phyloP scores from a whole-genome alignment of 2,888 invertebrate genomes.

The Yponomeuta sedellus region DNA sequence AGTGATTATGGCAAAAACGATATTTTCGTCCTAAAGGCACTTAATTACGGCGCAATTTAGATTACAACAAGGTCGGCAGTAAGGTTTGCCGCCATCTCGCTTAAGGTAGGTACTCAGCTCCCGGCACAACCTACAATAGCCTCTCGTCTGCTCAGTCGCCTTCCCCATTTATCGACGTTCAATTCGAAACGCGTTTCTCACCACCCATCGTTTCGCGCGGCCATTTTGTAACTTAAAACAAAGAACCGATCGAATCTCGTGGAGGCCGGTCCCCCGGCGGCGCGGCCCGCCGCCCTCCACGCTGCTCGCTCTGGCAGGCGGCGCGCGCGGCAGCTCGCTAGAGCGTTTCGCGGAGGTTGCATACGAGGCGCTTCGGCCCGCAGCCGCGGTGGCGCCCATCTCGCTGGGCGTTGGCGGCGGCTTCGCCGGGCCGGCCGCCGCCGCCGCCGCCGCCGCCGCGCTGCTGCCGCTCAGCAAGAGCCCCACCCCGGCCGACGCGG shows the following conservation, averaged over 20 bases:
- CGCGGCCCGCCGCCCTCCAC: neutral
- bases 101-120: too few relatives aligned
- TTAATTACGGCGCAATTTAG: too few relatives aligned
- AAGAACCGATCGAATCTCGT: neutral
- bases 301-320: constrained; percentile 70
- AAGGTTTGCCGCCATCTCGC: too few relatives aligned
- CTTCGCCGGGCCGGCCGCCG: constrained; percentile 81
- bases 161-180: too few relatives aligned
- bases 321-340: constrained; percentile 77
- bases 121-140: too few relatives aligned
- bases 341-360: constrained; percentile 87
- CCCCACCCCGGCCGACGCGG: constrained; percentile 84
- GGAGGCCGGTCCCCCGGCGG: constrained; percentile 12
- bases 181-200: too few relatives aligned
- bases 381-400: constrained; percentile 84
- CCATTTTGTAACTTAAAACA: too few relatives aligned
- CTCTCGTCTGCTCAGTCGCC: too few relatives aligned
- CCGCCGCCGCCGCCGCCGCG: constrained; percentile 81
- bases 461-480: constrained; percentile 88
- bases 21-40: too few relatives aligned
- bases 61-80: too few relatives aligned
- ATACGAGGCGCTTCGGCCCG: constrained; percentile 81
- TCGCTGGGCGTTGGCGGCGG: constrained; percentile 80
- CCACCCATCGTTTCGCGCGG: too few relatives aligned
- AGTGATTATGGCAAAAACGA: too few relatives aligned